Conservation (phyloP, 2,113 vertebrate species). For the Lathamus discolor region DNA sequence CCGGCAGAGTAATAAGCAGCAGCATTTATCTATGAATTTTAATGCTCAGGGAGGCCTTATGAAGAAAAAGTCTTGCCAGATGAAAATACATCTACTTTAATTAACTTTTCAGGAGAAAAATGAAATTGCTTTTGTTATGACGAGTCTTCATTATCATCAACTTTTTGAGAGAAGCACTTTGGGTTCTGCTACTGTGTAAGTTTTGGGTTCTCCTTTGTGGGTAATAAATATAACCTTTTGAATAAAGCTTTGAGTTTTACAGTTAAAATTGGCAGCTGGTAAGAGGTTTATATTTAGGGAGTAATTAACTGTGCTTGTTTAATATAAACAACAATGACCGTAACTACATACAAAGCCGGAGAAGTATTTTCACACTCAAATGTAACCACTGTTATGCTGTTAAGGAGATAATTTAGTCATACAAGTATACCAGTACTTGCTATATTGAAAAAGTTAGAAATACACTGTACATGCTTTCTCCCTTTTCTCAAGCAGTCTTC, state of each 20-base stretch:
- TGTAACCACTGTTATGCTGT: neutral
- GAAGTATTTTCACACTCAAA: neutral
- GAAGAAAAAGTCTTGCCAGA: slow-evolving; percentile 6
- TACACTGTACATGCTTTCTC: neutral
- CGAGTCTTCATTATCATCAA: slow-evolving; percentile 84
- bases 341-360: neutral
- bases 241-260: slow-evolving; percentile 12
- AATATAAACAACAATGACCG: neutral
- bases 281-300: neutral
- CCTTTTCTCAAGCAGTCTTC: neutral
- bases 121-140: slow-evolving; percentile 85
- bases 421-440: neutral
- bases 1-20: neutral
- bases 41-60: slow-evolving; percentile 2
- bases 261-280: neutral
- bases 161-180: slow-evolving; percentile 86
- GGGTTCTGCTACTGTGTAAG: slow-evolving; percentile 81
- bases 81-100: slow-evolving; percentile 51
- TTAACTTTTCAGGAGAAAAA: slow-evolving; percentile 76
- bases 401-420: neutral
- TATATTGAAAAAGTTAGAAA: neutral
- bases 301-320: neutral
- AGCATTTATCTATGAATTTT: slow-evolving; percentile 29
- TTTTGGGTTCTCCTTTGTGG: slow-evolving; percentile 31
- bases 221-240: neutral